A percentile compares a stretch with the other conserved stretches of the same genome.
Evolutionary conservation across 2,113 vertebrate species (phyloP).

Genomic region (Ibidorhyncha struthersii): DNA sequence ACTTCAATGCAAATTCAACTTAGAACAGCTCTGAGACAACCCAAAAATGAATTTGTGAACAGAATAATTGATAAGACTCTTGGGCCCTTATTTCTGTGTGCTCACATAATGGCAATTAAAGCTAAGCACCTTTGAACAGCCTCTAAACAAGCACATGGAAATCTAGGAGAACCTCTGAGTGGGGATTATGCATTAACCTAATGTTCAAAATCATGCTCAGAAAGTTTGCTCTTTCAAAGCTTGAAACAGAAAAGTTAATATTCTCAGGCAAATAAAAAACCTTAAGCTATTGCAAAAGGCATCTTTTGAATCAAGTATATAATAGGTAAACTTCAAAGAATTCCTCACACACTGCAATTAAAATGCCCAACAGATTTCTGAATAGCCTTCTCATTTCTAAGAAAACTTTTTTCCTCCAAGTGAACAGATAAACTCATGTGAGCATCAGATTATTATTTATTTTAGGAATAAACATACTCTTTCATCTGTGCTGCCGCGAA

Average conservation of each 20-base stretch:
- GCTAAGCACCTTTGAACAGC: constrained; percentile 59
- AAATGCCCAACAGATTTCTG: constrained; percentile 42
- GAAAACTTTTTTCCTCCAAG: neutral
- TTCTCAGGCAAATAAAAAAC: constrained; percentile 46
- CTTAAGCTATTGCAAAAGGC: constrained; percentile 35
- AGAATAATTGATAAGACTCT: constrained; percentile 48
- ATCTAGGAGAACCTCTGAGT: constrained; percentile 43
- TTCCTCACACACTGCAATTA: neutral
- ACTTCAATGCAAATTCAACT: constrained; percentile 6
- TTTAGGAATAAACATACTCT: neutral
- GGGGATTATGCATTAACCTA: constrained; percentile 54
- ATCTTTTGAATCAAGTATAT: constrained; percentile 44
- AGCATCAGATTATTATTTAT: neutral
- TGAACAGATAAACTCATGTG: neutral
- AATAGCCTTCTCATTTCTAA: constrained; percentile 36
- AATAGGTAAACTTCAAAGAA: constrained; percentile 66
- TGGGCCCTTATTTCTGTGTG: constrained; percentile 12
- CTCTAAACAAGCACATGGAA: constrained; percentile 57
- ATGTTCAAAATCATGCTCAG: constrained; percentile 42
- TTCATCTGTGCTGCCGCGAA: neutral
- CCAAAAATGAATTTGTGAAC: constrained; percentile 6
- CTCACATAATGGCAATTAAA: constrained; percentile 57
- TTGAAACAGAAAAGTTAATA: constrained; percentile 56
- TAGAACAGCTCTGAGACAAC: neutral
- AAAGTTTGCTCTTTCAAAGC: constrained; percentile 56